Evolutionary conservation across 2,888 invertebrate species (phyloP).

Genomic region (Macrophya alboannulata): DNA sequence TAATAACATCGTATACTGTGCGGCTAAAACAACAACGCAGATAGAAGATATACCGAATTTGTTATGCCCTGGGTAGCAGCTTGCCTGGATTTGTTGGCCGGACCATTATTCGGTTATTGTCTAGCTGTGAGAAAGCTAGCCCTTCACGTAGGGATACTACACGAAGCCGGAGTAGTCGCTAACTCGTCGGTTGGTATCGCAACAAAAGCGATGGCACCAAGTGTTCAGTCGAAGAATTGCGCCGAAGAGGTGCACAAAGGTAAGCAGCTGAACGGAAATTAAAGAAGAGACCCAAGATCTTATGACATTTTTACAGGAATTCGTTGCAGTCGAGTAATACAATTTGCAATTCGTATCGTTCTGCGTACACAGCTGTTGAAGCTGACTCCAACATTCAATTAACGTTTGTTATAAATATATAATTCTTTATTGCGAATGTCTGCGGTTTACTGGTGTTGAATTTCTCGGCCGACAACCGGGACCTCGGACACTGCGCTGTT

Average conservation of each 20-base stretch:
- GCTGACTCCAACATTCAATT: not conserved
- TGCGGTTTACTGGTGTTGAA: not conserved
- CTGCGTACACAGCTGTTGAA: conserved; percentile 10
- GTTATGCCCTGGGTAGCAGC: conserved; percentile 77
- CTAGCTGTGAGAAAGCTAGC: conserved; percentile 73
- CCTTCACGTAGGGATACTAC: conserved; percentile 71
- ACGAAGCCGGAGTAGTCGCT: conserved; percentile 62
- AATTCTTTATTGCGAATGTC: not conserved
- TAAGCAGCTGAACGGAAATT: conserved; percentile 62
- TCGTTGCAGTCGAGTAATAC: not conserved
- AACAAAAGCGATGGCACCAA: conserved; percentile 83
- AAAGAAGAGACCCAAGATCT: conserved; percentile 43
- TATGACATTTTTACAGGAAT: not conserved
- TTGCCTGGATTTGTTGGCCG: conserved; percentile 73
- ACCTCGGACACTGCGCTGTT: conserved; percentile 29
- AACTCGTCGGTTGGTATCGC: conserved; percentile 78
- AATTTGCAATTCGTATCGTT: not conserved
- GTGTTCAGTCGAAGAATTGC: conserved; percentile 82
- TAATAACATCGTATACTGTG: not conserved
- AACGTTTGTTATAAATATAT: not conserved
- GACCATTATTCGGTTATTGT: conserved; percentile 75
- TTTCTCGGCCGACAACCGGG: conserved; percentile 43
- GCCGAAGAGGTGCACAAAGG: conserved; percentile 82
- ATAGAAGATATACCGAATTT: not conserved
- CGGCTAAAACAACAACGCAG: not conserved